These are phyloP conservation scores for Muntiacus reevesi DNA, from an alignment of 2,113 vertebrate species.

Conservation along the genomic window DNA sequence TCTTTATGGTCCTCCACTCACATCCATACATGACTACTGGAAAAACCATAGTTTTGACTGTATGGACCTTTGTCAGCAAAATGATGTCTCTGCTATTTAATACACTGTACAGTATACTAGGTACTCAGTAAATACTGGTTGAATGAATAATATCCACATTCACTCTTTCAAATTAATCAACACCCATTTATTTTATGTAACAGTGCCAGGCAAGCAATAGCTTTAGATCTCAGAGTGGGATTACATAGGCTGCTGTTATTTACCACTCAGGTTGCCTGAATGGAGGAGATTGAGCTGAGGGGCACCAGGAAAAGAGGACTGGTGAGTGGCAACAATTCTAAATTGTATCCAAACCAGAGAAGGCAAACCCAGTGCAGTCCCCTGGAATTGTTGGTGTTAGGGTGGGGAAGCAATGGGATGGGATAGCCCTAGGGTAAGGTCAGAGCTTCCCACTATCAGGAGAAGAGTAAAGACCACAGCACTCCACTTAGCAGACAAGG, in stretches of 20 bases:
- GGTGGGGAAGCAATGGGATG: not conserved
- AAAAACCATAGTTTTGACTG: not conserved
- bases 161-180: not conserved
- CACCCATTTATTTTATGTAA: not conserved
- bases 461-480: not conserved
- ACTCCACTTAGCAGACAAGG: not conserved
- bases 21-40: accelerated
- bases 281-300: not conserved
- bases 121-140: not conserved
- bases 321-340: not conserved
- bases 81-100: not conserved
- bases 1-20: not conserved
- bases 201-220: not conserved
- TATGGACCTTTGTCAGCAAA: not conserved
- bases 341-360: not conserved
- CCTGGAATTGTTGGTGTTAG: not conserved
- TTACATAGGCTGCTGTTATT: not conserved
- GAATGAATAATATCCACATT: slow-evolving; percentile 15
- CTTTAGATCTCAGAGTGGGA: not conserved
- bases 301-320: not conserved
- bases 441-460: not conserved
- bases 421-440: accelerated
- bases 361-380: not conserved
- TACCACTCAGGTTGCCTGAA: not conserved
- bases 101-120: not conserved